Percentiles rank a stretch among this genome's conserved stretches.
Conservation (phyloP, 2,113 vertebrate species). For the Lophius piscatorius region DNA sequence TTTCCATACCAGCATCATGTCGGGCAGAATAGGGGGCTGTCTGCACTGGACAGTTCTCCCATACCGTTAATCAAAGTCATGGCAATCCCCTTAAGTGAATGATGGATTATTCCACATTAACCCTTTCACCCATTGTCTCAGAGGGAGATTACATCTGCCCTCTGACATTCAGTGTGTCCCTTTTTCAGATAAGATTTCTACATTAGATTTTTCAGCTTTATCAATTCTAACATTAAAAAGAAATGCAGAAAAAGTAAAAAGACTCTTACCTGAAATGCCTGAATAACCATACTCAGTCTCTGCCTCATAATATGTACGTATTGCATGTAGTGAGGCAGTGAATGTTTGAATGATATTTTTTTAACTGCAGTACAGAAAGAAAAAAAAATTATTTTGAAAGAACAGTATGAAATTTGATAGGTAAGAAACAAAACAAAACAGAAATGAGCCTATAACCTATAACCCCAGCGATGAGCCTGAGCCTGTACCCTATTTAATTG, state of each 20-base stretch:
- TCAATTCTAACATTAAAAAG: no score
- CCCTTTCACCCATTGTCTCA: conserved; percentile 32
- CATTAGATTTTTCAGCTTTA: not conserved
- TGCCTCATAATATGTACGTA: no score
- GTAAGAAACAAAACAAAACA: no score
- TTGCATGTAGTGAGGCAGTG: no score
- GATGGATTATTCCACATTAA: conserved; percentile 68
- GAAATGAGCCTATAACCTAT: no score
- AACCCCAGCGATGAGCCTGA: no score
- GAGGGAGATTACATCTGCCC: conserved; percentile 5
- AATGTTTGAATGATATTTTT: no score
- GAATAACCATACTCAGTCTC: no score
- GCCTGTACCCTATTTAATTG: no score
- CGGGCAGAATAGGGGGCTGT: conserved; percentile 43
- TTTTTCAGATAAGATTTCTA: not conserved
- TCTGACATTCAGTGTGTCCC: conserved; percentile 2
- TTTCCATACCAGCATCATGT: not conserved
- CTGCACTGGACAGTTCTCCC: conserved; percentile 23
- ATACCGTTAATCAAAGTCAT: conserved; percentile 51
- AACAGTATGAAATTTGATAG: no score
- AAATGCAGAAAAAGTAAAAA: not conserved
- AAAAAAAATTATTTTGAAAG: no score
- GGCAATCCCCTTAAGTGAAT: conserved; percentile 63
- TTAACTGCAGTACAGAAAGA: no score
- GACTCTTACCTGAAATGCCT: not conserved